phyloP scores from a whole-genome alignment of 1,140 invertebrate species.

The Pissodes strobi region DNA sequence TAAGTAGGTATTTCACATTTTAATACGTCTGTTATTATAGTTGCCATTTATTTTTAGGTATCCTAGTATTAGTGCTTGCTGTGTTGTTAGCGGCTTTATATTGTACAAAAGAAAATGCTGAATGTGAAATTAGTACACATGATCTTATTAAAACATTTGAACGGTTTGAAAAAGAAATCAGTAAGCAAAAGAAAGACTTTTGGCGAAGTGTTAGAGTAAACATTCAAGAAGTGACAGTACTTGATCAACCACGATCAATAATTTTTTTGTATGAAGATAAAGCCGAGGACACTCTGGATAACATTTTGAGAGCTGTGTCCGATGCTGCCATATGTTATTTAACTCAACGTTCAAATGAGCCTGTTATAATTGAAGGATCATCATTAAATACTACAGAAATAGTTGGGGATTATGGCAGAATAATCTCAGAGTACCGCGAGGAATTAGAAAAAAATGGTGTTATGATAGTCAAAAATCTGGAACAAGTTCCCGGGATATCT shows the following conservation, averaged over 20 bases:
- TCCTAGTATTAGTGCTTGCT: too few relatives aligned
- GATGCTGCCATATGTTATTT: slow-evolving; percentile 37
- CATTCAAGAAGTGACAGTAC: slow-evolving; percentile 35
- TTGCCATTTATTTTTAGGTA: too few relatives aligned
- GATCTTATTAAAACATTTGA: neutral
- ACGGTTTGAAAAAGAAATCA: slow-evolving; percentile 33
- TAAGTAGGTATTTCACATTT: too few relatives aligned
- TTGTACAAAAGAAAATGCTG: too few relatives aligned
- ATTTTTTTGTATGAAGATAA: slow-evolving; percentile 44
- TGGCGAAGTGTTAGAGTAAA: slow-evolving; percentile 38
- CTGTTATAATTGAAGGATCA: slow-evolving; percentile 33
- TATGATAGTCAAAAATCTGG: slow-evolving; percentile 58
- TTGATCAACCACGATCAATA: slow-evolving; percentile 41
- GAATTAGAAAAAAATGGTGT: slow-evolving; percentile 39
- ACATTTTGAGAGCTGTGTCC: slow-evolving; percentile 35
- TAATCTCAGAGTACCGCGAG: slow-evolving; percentile 55
- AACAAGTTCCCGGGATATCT: slow-evolving; percentile 54
- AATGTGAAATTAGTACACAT: too few relatives aligned
- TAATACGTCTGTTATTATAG: too few relatives aligned
- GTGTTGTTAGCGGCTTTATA: too few relatives aligned
- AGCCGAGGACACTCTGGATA: slow-evolving; percentile 26
- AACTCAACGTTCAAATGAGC: slow-evolving; percentile 28
- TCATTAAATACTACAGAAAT: slow-evolving; percentile 35
- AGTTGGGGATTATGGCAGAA: slow-evolving; percentile 53
- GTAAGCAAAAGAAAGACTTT: slow-evolving; percentile 35